A percentile compares a stretch with the other conserved stretches of the same genome.
phyloP scores from a whole-genome alignment of 2,113 vertebrate genomes.

The Thamnophis sirtalis region DNA sequence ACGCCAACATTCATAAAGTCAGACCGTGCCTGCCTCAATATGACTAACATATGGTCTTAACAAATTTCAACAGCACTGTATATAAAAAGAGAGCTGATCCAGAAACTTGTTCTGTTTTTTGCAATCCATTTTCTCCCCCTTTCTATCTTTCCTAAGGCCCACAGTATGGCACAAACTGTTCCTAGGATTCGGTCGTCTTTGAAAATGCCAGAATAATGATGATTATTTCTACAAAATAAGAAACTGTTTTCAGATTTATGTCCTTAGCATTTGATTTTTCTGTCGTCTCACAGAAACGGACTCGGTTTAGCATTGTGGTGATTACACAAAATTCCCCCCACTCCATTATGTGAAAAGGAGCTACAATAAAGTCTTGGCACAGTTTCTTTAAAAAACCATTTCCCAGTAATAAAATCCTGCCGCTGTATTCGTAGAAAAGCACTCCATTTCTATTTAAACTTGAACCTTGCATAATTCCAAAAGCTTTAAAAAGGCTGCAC shows the following conservation, averaged over 20 bases:
- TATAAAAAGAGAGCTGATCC: conserved; percentile 51
- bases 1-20: conserved; percentile 63
- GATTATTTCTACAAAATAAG: conserved; percentile 47
- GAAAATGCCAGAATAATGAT: conserved; percentile 45
- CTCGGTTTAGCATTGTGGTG: conserved; percentile 14
- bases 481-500: conserved; percentile 27
- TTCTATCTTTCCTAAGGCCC: conserved; percentile 48
- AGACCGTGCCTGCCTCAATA: conserved; percentile 57
- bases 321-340: conserved; percentile 19
- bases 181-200: conserved; percentile 38
- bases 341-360: not conserved
- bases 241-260: not conserved
- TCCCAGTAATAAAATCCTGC: conserved; percentile 13
- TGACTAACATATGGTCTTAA: conserved; percentile 68
- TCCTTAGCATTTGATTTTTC: conserved; percentile 20
- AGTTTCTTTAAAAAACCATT: conserved; percentile 35
- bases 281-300: conserved; percentile 13
- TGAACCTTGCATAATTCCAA: conserved; percentile 1
- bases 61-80: conserved; percentile 58
- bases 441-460: conserved; percentile 15
- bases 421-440: conserved; percentile 4
- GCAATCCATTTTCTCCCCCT: not conserved
- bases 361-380: conserved; percentile 21
- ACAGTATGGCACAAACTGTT: conserved; percentile 28
- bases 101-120: conserved; percentile 60